Evolutionary conservation across 2,113 vertebrate genomes (phyloP).

Genomic region (Paradisaea rubra): DNA sequence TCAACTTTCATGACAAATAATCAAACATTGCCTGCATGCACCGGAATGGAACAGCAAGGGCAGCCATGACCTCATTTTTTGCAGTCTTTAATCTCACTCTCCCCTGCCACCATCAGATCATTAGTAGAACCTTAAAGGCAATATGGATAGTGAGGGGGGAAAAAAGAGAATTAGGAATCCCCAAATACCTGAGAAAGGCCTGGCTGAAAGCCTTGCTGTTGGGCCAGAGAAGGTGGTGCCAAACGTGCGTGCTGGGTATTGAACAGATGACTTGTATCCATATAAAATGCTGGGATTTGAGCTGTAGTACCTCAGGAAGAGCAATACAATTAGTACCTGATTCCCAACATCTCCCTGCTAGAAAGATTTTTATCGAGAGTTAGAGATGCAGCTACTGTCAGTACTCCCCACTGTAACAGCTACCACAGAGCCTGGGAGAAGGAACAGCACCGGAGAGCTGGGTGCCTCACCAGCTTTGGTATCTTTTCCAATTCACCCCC

Average conservation of each 20-base stretch:
- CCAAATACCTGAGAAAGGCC: slow-evolving; percentile 92
- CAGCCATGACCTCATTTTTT: neutral
- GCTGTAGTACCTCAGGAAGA: slow-evolving; percentile 75
- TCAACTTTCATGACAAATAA: neutral
- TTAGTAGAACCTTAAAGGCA: neutral
- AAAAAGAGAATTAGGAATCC: neutral
- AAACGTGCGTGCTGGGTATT: slow-evolving; percentile 88
- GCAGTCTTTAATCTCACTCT: neutral
- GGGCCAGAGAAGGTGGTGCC: slow-evolving; percentile 89
- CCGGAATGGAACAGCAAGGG: neutral
- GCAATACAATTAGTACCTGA: neutral
- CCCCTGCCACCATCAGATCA: neutral
- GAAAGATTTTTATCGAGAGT: neutral
- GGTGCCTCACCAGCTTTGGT: neutral
- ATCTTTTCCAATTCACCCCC: neutral
- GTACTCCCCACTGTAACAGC: neutral
- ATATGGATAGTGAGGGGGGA: accelerated
- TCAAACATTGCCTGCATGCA: neutral
- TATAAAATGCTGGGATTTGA: slow-evolving; percentile 96
- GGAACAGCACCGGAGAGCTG: neutral
- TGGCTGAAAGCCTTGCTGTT: slow-evolving; percentile 94
- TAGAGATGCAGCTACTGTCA: neutral
- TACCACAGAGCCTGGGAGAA: neutral
- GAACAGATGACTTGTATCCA: slow-evolving; percentile 98
- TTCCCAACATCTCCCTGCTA: neutral